Conservation (phyloP, 1,140 invertebrate genomes). For the Cydia fagiglandana region DNA sequence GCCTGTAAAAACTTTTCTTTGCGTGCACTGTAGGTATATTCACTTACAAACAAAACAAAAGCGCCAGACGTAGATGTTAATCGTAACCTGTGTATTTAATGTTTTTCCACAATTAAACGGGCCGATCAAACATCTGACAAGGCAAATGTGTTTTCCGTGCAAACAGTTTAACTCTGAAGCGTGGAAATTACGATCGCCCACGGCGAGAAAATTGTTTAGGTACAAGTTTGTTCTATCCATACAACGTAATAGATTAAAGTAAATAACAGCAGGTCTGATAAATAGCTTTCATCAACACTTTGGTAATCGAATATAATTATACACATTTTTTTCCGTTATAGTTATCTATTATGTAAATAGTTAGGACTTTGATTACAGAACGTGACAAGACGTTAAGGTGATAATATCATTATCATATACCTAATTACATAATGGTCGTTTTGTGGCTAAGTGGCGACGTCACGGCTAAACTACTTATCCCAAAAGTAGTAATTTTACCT, state of each 20-base stretch:
- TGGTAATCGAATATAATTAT: too few species aligned
- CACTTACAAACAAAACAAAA: constrained; percentile 24
- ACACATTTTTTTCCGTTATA: too few species aligned
- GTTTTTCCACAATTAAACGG: constrained; percentile 59
- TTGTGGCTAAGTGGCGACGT: too few species aligned
- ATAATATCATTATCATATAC: too few species aligned
- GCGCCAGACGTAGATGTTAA: constrained; percentile 15
- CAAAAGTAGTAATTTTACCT: too few species aligned
- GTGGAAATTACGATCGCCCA: constrained; percentile 48
- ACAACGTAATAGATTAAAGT: not conserved
- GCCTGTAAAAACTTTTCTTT: not conserved
- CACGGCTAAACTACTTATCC: too few species aligned
- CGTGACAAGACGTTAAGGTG: too few species aligned
- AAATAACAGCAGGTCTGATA: too few species aligned
- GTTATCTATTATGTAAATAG: too few species aligned
- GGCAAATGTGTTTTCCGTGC: constrained; percentile 66
- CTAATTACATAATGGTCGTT: too few species aligned
- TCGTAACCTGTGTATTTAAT: constrained; percentile 35
- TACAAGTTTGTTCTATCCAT: constrained; percentile 41
- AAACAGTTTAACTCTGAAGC: constrained; percentile 54
- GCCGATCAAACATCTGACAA: constrained; percentile 60
- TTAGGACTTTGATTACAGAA: too few species aligned
- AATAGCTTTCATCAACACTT: too few species aligned
- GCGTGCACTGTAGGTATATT: not conserved
- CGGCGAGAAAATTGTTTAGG: constrained; percentile 52